Percentiles rank a stretch among this genome's conserved stretches.
phyloP scores from a whole-genome alignment of 2,797 vertebrate species.

The Epinephelus awoara region DNA sequence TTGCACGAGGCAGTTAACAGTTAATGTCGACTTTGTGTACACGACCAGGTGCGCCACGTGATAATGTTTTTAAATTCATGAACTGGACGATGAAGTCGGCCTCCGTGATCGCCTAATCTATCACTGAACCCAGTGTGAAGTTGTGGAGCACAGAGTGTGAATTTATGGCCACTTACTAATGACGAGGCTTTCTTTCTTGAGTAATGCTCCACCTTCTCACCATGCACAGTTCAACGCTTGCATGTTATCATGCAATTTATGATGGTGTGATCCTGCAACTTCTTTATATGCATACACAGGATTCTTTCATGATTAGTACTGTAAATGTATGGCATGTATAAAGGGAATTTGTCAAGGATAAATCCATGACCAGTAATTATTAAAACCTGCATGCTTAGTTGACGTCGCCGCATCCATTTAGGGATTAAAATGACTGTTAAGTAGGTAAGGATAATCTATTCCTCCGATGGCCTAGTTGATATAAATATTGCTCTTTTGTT shows the following conservation, averaged over 20 bases:
- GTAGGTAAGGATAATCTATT: slow-evolving; percentile 68
- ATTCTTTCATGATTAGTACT: background rate
- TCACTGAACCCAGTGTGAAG: background rate
- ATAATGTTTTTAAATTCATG: slow-evolving; percentile 4
- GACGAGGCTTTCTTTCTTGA: slow-evolving; percentile 1
- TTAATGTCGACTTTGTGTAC: background rate
- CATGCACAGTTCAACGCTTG: background rate
- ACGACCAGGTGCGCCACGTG: background rate
- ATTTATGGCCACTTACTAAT: background rate
- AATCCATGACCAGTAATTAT: slow-evolving; percentile 67
- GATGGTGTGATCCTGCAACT: background rate
- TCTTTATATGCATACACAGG: background rate
- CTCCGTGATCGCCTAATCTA: background rate
- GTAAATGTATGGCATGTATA: slow-evolving; percentile 49
- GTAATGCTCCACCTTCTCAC: background rate
- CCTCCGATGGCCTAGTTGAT: slow-evolving; percentile 72
- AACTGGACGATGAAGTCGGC: background rate
- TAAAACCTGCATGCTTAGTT: slow-evolving; percentile 60
- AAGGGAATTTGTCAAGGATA: slow-evolving; percentile 51
- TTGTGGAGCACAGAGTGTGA: background rate
- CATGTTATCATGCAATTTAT: background rate
- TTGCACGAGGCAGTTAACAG: background rate
- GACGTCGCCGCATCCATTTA: slow-evolving; percentile 65
- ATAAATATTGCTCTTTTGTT: slow-evolving; percentile 76
- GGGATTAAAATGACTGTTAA: slow-evolving; percentile 70